These are phyloP conservation scores for Phalera bucephala DNA, from an alignment of 2,888 invertebrate species.

Conservation along the genomic window DNA sequence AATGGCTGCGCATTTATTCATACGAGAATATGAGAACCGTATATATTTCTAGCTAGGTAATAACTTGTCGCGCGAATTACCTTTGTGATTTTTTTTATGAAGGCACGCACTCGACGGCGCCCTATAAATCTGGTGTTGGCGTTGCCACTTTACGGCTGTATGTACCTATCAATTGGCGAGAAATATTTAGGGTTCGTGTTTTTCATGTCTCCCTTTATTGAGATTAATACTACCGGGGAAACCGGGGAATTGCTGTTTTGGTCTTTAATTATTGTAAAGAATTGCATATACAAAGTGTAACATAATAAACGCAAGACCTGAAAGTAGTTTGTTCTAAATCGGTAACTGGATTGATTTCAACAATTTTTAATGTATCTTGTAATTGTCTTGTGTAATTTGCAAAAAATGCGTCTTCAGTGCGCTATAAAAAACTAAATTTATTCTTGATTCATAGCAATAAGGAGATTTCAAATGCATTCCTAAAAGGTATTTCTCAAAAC, in stretches of 20 bases:
- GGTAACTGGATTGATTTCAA: no score
- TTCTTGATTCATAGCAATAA: no score
- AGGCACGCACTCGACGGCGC: slow-evolving; percentile 74
- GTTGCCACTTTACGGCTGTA: slow-evolving; percentile 68
- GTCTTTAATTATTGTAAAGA: no score
- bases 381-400: no score
- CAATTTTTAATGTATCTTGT: no score
- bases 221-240: slow-evolving; percentile 45
- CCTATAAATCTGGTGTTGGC: slow-evolving; percentile 76
- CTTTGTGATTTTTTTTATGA: slow-evolving; percentile 76
- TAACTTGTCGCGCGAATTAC: slow-evolving; percentile 78
- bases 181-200: slow-evolving; percentile 59
- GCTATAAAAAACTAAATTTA: no score
- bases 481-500: no score
- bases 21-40: slow-evolving; percentile 62
- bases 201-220: slow-evolving; percentile 63
- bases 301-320: no score
- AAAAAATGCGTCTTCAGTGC: no score
- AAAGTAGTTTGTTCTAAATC: no score
- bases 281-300: no score
- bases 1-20: slow-evolving; percentile 60
- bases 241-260: slow-evolving; percentile 11
- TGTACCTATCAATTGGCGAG: slow-evolving; percentile 69
- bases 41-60: slow-evolving; percentile 68
- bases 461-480: no score